Evolutionary conservation across 1,140 invertebrate genomes (phyloP), one percentile per base, ranked within the genome.

Genomic region (Cardiocondyla obscurior): DNA sequence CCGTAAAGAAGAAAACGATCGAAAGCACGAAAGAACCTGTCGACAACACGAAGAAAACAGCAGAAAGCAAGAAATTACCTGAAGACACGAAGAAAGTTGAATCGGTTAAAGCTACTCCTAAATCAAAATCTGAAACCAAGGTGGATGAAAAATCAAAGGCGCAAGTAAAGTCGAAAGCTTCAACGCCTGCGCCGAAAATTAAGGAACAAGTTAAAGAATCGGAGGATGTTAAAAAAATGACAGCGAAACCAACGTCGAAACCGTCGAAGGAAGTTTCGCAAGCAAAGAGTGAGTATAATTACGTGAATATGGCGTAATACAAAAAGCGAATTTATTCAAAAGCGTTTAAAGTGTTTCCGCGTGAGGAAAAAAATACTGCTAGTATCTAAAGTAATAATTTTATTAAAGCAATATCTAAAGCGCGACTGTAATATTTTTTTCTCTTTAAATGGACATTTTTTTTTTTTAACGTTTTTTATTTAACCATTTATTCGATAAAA

Each of bases 241-340:
- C 22, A 28, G 22, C 58, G 49, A 53, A 46, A 84, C 5, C 44
- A 44, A 51, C 76, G 57, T 79, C 76, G 62, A 65, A 30, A 65
- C 36, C 67, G 19, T 60, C 46, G 16, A 69, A 22, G 22, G 60
- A 82, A 79, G 42, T 77, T 65, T 60, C 88, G 62, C 73, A 51
- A 81, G 77, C 46, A 49, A 46, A 85, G 22, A 88, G 86, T 88
- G 86, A 88, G 86, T 88, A 87, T n/a, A n/a, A n/a, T 85, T 30
- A 69, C 44, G 64, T 44, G n/a, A 42, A 60, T 36, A 28, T 7
- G 28, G 46, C 44, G 36, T 19, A 19, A 60, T 69, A 67, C 42
- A 44, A 77, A 62, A 79, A 79, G 58, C 73, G n/a, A 39, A 6
- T n/a, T 79, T 53, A 25, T 53, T n/a, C 22, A 8, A 69, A 53